These are phyloP conservation scores for Chelonia mydas DNA, from an alignment of 2,797 vertebrate species.

Conservation along the genomic window DNA sequence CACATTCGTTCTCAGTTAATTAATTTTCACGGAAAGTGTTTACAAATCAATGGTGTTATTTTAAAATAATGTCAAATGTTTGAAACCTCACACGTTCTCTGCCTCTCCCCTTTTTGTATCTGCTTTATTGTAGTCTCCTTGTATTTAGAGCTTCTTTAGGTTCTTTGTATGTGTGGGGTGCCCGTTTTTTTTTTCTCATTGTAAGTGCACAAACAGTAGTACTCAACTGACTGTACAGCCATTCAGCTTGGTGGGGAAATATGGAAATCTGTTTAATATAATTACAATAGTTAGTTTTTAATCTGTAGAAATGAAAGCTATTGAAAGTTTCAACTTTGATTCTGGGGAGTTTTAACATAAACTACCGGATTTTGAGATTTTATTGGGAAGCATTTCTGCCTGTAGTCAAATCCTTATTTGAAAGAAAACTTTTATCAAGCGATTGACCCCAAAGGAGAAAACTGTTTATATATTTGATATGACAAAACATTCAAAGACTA, in stretches of 20 bases:
- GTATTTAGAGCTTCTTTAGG: background rate
- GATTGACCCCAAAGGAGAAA: slow-evolving; percentile 69
- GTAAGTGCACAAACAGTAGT: background rate
- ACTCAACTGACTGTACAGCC: background rate
- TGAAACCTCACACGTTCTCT: background rate
- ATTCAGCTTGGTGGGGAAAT: background rate
- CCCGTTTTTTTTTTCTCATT: background rate
- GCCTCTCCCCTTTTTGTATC: background rate
- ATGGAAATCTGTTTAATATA: background rate
- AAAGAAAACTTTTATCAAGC: slow-evolving; percentile 61
- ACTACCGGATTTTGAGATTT: background rate
- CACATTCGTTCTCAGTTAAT: rapidly evolving
- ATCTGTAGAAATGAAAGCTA: background rate
- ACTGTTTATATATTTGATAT: slow-evolving; percentile 62
- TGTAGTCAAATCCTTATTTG: background rate
- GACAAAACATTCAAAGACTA: slow-evolving; percentile 44
- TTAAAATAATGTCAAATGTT: background rate
- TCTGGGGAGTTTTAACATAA: background rate
- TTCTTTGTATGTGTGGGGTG: background rate
- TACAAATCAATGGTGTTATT: background rate
- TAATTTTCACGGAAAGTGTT: background rate
- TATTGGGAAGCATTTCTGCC: background rate
- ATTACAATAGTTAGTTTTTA: background rate
- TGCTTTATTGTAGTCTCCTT: background rate
- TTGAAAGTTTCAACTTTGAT: background rate